Conservation (phyloP, 2,797 vertebrate species). For the Podargus strigoides region DNA sequence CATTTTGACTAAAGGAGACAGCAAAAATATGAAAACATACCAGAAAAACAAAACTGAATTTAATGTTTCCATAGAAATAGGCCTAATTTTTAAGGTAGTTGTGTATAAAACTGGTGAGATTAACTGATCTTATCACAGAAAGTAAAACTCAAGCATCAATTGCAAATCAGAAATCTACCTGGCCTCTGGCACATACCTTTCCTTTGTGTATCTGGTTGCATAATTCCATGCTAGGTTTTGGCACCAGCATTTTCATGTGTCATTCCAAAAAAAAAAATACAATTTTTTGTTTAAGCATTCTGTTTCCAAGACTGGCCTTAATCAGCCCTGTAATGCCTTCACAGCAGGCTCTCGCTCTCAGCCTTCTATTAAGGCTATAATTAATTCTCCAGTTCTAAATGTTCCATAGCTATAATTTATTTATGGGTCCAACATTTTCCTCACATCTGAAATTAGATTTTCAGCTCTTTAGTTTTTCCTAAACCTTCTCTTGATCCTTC, state of each 20-base stretch:
- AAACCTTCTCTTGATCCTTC: constrained; percentile 5
- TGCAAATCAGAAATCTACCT: neutral
- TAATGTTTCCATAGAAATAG: neutral
- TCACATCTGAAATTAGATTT: constrained; percentile 44
- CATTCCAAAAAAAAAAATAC: neutral
- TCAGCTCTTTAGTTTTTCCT: constrained; percentile 9
- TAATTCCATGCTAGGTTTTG: neutral
- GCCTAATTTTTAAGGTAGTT: neutral
- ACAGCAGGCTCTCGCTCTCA: constrained; percentile 7
- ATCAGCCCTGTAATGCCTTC: constrained; percentile 29
- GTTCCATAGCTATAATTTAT: constrained; percentile 48
- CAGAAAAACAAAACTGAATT: neutral
- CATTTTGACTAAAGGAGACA: neutral
- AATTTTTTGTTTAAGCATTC: neutral
- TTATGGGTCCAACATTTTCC: constrained; percentile 33
- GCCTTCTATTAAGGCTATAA: constrained; percentile 41
- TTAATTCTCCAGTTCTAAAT: constrained; percentile 52
- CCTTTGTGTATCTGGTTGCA: neutral
- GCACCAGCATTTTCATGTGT: neutral
- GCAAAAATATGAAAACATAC: neutral
- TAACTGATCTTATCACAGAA: neutral
- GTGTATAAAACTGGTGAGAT: neutral
- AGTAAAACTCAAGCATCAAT: neutral
- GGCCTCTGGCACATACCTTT: neutral
- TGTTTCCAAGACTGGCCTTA: neutral